A percentile compares a stretch with the other conserved stretches of the same genome.
Conservation (phyloP, 2,113 vertebrate genomes). For the Sula dactylatra region DNA sequence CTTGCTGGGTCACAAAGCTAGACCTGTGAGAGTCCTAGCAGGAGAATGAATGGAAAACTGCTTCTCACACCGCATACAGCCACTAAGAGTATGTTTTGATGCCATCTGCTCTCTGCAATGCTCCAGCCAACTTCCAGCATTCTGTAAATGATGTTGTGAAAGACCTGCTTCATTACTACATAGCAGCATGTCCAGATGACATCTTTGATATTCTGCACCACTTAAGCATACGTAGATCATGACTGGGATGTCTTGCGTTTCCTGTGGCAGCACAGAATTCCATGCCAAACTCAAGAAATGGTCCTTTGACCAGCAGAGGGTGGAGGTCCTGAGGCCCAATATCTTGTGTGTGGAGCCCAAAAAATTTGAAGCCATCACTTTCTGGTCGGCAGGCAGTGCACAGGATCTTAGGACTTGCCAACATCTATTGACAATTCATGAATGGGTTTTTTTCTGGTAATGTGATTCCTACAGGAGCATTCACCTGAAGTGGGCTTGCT, state of each 20-base stretch:
- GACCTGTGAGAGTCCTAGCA: background rate
- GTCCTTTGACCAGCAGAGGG: background rate
- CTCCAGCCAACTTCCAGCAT: background rate
- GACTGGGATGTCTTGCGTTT: background rate
- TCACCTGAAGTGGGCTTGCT: background rate
- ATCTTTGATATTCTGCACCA: background rate
- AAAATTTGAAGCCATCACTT: background rate
- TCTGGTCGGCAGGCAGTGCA: background rate
- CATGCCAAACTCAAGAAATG: background rate
- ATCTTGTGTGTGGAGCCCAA: background rate
- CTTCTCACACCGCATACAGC: background rate
- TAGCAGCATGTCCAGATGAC: background rate
- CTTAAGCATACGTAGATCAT: background rate
- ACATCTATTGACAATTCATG: background rate
- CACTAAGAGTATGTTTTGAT: background rate
- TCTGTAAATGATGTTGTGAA: background rate
- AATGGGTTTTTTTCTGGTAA: background rate
- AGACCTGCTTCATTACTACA: background rate
- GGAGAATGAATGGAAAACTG: background rate
- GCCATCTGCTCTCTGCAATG: background rate
- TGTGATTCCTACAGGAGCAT: background rate
- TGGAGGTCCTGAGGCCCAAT: background rate
- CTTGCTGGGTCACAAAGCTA: background rate
- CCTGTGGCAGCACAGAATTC: background rate
- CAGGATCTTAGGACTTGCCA: background rate